A percentile compares a stretch with the other conserved stretches of the same genome.
Conservation (phyloP, 2,797 vertebrate species). For the Sitta carolinensis region DNA sequence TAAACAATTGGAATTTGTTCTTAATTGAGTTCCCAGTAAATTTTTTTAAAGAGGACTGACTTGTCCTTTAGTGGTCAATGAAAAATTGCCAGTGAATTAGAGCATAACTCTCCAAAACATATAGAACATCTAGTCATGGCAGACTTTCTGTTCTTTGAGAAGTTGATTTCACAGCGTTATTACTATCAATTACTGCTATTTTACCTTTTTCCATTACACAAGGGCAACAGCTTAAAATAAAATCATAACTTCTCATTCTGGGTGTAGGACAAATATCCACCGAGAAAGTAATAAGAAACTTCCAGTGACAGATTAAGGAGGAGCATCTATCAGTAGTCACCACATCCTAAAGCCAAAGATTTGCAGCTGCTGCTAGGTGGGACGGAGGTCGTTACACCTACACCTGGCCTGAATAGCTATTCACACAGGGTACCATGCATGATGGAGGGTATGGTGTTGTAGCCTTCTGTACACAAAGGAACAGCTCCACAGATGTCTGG, state of each 20-base stretch:
- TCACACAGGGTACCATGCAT: background rate
- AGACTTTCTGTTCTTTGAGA: background rate
- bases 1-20: background rate
- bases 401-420: background rate
- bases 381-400: background rate
- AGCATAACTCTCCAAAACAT: background rate
- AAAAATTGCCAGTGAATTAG: background rate
- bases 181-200: background rate
- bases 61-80: background rate
- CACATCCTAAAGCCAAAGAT: background rate
- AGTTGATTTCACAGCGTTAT: background rate
- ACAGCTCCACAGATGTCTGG: background rate
- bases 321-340: background rate
- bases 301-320: background rate
- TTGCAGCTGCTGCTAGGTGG: background rate
- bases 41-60: background rate
- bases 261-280: background rate
- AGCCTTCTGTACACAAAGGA: background rate
- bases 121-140: background rate
- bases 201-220: background rate
- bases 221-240: background rate
- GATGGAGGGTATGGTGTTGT: background rate
- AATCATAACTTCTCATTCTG: background rate
- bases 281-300: background rate
- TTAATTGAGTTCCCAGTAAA: background rate